Conservation (phyloP, 2,888 invertebrate species). For the Ligdia adustata region DNA sequence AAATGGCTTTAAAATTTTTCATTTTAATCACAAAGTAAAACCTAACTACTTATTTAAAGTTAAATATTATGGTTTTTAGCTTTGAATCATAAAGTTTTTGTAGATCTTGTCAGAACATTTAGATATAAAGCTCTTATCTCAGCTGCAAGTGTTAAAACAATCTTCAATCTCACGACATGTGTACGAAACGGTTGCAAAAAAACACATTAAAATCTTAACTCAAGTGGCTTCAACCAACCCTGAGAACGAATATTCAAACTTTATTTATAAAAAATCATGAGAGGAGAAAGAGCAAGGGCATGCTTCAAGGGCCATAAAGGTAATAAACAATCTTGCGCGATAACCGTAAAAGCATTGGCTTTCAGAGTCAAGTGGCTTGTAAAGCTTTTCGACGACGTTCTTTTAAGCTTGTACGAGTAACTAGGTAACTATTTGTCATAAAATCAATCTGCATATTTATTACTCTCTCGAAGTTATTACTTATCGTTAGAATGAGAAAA, state of each 20-base stretch:
- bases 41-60: too few species aligned
- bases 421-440: slow-evolving; percentile 45
- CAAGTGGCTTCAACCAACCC: slow-evolving; percentile 52
- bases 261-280: slow-evolving; percentile 41
- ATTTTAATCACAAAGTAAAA: too few species aligned
- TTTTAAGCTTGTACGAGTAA: too few species aligned
- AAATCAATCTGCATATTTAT: slow-evolving; percentile 42
- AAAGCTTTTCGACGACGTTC: too few species aligned
- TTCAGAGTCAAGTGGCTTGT: slow-evolving; percentile 56
- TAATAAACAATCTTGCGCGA: slow-evolving; percentile 74
- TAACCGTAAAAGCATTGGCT: slow-evolving; percentile 76
- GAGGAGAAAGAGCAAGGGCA: slow-evolving; percentile 41
- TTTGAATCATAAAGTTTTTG: too few species aligned
- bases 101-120: too few species aligned
- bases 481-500: too few species aligned
- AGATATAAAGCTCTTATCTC: slow-evolving; percentile 20
- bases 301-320: slow-evolving; percentile 64
- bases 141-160: slow-evolving; percentile 14
- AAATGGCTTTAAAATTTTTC: too few species aligned
- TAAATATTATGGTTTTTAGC: too few species aligned
- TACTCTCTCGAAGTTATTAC: too few species aligned
- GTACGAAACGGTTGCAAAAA: slow-evolving; percentile 42
- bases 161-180: slow-evolving; percentile 6
- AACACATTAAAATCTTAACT: slow-evolving; percentile 36
- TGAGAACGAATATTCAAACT: slow-evolving; percentile 53